These are phyloP conservation scores for Laodelphax striatellus DNA, from an alignment of 1,140 invertebrate species.

Conservation along the genomic window DNA sequence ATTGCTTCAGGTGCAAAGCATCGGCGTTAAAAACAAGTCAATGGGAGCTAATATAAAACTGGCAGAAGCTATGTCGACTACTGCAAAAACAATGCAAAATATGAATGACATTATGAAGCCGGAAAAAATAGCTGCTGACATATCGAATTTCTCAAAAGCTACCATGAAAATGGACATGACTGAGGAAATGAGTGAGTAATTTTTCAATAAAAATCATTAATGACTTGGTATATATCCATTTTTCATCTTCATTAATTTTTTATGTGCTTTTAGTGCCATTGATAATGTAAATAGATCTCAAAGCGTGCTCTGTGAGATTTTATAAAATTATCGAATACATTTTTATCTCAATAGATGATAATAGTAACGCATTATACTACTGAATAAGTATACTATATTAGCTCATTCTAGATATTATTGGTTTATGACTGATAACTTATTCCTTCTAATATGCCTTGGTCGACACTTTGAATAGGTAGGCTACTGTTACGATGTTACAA, in stretches of 20 bases:
- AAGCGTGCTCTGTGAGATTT: too few relatives aligned
- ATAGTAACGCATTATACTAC: too few relatives aligned
- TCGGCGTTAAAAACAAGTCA: slow-evolving; percentile 72
- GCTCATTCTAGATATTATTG: too few relatives aligned
- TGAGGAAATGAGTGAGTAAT: slow-evolving; percentile 78
- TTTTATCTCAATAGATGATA: too few relatives aligned
- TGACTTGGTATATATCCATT: neutral
- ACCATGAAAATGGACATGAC: slow-evolving; percentile 86
- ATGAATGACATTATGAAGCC: slow-evolving; percentile 86
- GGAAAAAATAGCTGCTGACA: slow-evolving; percentile 63
- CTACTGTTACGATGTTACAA: too few relatives aligned
- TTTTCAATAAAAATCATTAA: neutral
- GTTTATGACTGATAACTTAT: too few relatives aligned
- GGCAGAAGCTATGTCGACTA: slow-evolving; percentile 73
- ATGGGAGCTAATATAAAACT: slow-evolving; percentile 82
- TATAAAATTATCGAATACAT: too few relatives aligned
- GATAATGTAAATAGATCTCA: too few relatives aligned
- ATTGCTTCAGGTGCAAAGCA: slow-evolving; percentile 51
- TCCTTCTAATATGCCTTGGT: too few relatives aligned
- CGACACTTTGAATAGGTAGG: too few relatives aligned
- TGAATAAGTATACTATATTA: too few relatives aligned
- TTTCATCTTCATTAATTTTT: neutral
- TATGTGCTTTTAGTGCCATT: too few relatives aligned
- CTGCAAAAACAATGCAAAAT: slow-evolving; percentile 73
- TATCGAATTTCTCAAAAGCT: slow-evolving; percentile 71